Evolutionary conservation across 2,888 invertebrate species (phyloP).

Genomic region (Lucinisca nassula): DNA sequence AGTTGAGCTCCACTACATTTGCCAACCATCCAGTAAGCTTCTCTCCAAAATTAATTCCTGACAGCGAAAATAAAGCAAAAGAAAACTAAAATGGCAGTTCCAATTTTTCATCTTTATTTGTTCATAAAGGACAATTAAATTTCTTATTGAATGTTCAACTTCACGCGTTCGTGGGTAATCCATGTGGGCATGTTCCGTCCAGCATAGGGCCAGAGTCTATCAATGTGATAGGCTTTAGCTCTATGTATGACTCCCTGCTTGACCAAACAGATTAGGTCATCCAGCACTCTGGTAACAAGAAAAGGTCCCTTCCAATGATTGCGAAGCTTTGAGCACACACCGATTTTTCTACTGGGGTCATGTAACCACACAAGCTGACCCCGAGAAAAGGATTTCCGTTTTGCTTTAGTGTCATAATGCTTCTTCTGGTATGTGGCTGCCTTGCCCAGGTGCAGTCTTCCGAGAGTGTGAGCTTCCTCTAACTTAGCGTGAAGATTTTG

Average conservation of each 20-base stretch:
- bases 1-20: too few relatives aligned
- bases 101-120: too few relatives aligned
- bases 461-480: not conserved
- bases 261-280: conserved; percentile 52
- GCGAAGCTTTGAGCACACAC: not conserved
- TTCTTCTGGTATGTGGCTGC: not conserved
- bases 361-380: conserved; percentile 57
- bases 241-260: conserved; percentile 35
- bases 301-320: not conserved
- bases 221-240: conserved; percentile 49
- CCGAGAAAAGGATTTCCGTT: not conserved
- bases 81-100: too few relatives aligned
- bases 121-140: not conserved
- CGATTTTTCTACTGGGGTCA: conserved; percentile 41
- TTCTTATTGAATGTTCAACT: too few relatives aligned
- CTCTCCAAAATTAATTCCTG: too few relatives aligned
- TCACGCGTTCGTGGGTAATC: too few relatives aligned
- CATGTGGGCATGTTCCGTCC: conserved; percentile 40
- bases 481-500: not conserved
- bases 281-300: conserved; percentile 38
- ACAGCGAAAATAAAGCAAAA: too few relatives aligned
- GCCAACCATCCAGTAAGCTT: too few relatives aligned
- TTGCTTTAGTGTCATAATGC: conserved; percentile 39
- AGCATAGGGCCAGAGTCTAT: conserved; percentile 43
- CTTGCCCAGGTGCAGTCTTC: not conserved